Base-by-base conservation (phyloP, 2,113 vertebrate species). In the Cynocephalus volans region DNA sequence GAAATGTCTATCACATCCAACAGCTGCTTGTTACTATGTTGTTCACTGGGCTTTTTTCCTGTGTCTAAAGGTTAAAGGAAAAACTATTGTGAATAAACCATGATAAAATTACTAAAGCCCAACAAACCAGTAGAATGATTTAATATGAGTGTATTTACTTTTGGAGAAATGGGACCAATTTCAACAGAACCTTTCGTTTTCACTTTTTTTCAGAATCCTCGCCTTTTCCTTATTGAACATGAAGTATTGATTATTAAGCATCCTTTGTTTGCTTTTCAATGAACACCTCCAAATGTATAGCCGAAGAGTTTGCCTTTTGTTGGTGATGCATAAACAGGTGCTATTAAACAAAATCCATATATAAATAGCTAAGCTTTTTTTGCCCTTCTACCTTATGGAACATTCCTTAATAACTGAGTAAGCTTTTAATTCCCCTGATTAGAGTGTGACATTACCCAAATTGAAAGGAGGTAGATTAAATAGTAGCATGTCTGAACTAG, bases 391-490 rank as follows among this genome's bases (percentile, higher is more conserved):
- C 81, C 26, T 67, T 65, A 33, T 15, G 50, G 28, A 96, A 45
- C 60, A 88, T 83, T 89, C 24, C 23, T 97, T 97, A 96, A 91
- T 96, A 90, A 80, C 10, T 64, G 81, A 97, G 14, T 90, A 65
- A 70, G 97, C 28, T 60, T 96, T 88, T 97, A 95, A 95, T 79
- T 97, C 85, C 50, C 48, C 72, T 93, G 73, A 97, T 93, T 96
- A 97, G 90, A 91, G 41, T 58, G 50, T 3, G 52, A 52, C 4
- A 77, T 64, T 96, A 48, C 33, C 89, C 62, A 56, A 95, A 98
- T 77, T 97, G 84, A 96, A 90, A 98, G 76, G 23, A 97, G 69
- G 15, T 50, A 96, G 45, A 95, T 97, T 95, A 95, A 93, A 94
- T 50, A 64, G 72, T 4, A 76, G 33, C 56, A 24, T 93, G 64